Conservation (phyloP, 2,113 vertebrate genomes). For the Chamaea fasciata region DNA sequence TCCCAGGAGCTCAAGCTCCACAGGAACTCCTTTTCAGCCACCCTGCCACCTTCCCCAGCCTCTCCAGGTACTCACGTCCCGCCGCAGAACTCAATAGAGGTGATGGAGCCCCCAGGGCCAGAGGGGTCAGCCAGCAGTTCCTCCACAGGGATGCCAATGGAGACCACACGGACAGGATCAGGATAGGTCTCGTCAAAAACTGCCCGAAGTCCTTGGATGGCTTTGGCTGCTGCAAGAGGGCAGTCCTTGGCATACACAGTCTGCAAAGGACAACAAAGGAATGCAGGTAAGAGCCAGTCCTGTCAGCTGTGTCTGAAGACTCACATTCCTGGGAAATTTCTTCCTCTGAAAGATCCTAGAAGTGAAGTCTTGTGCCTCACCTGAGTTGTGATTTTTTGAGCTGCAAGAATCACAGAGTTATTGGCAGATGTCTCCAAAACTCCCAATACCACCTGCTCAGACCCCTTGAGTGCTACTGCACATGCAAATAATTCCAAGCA, state of each 20-base stretch:
- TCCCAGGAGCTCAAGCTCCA: not conserved
- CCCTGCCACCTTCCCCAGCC: fast-evolving
- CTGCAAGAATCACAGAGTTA: not conserved
- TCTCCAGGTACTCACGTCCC: slow-evolving; percentile 86
- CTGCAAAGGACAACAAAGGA: slow-evolving; percentile 61
- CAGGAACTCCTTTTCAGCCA: too few relatives aligned
- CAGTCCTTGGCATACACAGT: slow-evolving; percentile 86
- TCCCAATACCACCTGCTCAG: not conserved
- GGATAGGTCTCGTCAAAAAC: slow-evolving; percentile 98
- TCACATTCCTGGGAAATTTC: not conserved
- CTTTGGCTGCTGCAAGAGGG: slow-evolving; percentile 88
- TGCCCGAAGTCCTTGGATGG: slow-evolving; percentile 92
- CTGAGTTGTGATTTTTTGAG: not conserved
- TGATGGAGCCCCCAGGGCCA: slow-evolving; percentile 83
- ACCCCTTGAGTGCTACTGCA: not conserved
- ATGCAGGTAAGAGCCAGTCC: not conserved
- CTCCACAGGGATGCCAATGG: slow-evolving; percentile 87
- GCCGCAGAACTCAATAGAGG: slow-evolving; percentile 94
- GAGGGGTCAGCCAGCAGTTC: slow-evolving; percentile 87
- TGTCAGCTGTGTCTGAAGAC: not conserved
- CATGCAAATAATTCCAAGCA: not conserved
- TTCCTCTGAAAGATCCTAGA: not conserved
- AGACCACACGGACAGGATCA: slow-evolving; percentile 93
- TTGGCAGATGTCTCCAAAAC: not conserved
- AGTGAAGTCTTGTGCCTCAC: not conserved